phyloP scores from a whole-genome alignment of 1,140 invertebrate species.

The Andricus grossulariae region DNA sequence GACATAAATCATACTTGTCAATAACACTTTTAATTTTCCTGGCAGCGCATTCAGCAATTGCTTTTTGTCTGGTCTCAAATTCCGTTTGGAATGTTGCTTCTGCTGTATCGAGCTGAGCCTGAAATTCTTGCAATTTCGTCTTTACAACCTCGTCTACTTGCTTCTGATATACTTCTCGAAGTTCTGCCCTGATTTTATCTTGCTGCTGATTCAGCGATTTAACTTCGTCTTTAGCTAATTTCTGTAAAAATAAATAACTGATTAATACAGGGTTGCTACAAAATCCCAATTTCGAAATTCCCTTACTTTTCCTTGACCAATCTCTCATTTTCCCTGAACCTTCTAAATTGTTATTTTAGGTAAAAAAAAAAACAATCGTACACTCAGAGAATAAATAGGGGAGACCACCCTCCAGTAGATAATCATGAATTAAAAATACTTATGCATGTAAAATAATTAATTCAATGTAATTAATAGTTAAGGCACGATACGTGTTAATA shows the following conservation, averaged over 20 bases:
- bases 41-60: slow-evolving; percentile 82
- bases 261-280: neutral
- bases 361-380: slow-evolving; percentile 23
- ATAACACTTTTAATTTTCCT: slow-evolving; percentile 83
- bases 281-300: no score
- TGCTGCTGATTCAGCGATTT: slow-evolving; percentile 77
- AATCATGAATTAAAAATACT: no score
- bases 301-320: no score
- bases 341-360: no score
- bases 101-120: slow-evolving; percentile 82
- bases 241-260: slow-evolving; percentile 64
- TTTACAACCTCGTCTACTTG: slow-evolving; percentile 86
- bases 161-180: slow-evolving; percentile 86
- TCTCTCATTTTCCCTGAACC: no score
- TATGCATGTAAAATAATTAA: no score
- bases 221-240: slow-evolving; percentile 77
- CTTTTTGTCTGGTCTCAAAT: slow-evolving; percentile 80
- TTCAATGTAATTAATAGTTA: no score
- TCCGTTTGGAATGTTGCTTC: slow-evolving; percentile 81
- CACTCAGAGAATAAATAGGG: neutral
- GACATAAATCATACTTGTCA: slow-evolving; percentile 80
- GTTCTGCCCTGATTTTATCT: slow-evolving; percentile 81
- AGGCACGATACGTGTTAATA: no score
- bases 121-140: slow-evolving; percentile 86
- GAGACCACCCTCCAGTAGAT: no score